Base-by-base conservation (phyloP, 2,888 invertebrate genomes). In the Polyommatus icarus region DNA sequence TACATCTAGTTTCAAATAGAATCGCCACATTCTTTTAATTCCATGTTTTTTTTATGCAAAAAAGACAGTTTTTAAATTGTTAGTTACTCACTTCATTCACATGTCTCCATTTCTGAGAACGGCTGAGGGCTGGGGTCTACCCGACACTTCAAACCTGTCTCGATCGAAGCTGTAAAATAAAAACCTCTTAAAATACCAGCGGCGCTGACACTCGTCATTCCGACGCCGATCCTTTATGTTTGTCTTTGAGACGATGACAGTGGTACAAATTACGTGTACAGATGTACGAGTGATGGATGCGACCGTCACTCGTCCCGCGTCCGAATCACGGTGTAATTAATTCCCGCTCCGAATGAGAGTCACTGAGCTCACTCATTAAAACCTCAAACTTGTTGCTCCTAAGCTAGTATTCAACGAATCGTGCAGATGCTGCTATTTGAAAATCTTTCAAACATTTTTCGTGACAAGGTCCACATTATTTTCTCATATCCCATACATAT, bases 161-260 rank as follows among this genome's bases (percentile, higher is more conserved):
- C 92, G 91, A 94, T 94, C 93, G 87, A 87, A 91, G 91, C 93
- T 92, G 91, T 93, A 90, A 91, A 92, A 93, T 93, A 93, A 93
- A 91, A 93, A 90, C 89, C 88, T 90, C 86, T 92, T 91, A 91
- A 93, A 91, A 93, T 93, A 90, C 91, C 92, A 93, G 85, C 87
- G 87, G 87, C 91, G 91, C 88, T 92, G 92, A 92, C 94, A 93
- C 93, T 93, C 91, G 93, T 94, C 93, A 93, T 92, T 91, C 92
- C 89, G 89, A 89, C 88, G 88, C 91, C 94, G 90, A 94, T 93
- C 90, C 92, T 93, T 94, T 94, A 93, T 93, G 92, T 93, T 94
- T 94, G 94, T 94, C 94, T 94, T 94, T 93, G 92, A 94, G 93
- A 93, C 93, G 94, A 94, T 94, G 94, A 94, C 94, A 94, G 92